Evolutionary conservation across 1,140 invertebrate genomes (phyloP).

Genomic region (Brachystomella parvula): DNA sequence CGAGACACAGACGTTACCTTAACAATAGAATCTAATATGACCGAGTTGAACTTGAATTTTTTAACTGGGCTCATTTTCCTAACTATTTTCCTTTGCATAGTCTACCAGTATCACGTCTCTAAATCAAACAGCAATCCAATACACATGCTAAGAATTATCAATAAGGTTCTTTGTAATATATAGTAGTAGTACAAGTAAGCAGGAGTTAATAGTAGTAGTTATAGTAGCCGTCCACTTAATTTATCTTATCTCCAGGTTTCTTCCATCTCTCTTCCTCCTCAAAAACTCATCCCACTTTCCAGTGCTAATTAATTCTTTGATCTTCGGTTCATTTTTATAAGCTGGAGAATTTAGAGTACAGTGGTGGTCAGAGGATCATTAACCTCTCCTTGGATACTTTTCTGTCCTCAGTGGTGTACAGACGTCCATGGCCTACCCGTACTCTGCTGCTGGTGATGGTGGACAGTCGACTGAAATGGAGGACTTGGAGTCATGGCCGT

Average conservation of each 20-base stretch:
- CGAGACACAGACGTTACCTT: too few relatives aligned
- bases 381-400: background rate
- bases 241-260: background rate
- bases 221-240: background rate
- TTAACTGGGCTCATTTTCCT: too few relatives aligned
- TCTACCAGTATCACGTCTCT: too few relatives aligned
- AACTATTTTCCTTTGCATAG: too few relatives aligned
- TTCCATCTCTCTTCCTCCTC: background rate
- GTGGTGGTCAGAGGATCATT: background rate
- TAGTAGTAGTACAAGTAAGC: too few relatives aligned
- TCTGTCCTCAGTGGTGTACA: background rate
- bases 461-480: background rate
- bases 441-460: slow-evolving; percentile 5
- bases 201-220: background rate
- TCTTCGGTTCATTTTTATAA: background rate
- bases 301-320: too few relatives aligned
- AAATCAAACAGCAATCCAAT: too few relatives aligned
- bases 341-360: too few relatives aligned
- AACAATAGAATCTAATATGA: too few relatives aligned
- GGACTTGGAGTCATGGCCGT: background rate
- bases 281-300: too few relatives aligned
- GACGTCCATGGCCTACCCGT: slow-evolving; percentile 9
- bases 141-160: too few relatives aligned
- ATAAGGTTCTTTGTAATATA: background rate
- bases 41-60: too few relatives aligned